These are phyloP conservation scores for Acipenser oxyrinchus DNA, from an alignment of 2,797 vertebrate species.

Conservation along the genomic window DNA sequence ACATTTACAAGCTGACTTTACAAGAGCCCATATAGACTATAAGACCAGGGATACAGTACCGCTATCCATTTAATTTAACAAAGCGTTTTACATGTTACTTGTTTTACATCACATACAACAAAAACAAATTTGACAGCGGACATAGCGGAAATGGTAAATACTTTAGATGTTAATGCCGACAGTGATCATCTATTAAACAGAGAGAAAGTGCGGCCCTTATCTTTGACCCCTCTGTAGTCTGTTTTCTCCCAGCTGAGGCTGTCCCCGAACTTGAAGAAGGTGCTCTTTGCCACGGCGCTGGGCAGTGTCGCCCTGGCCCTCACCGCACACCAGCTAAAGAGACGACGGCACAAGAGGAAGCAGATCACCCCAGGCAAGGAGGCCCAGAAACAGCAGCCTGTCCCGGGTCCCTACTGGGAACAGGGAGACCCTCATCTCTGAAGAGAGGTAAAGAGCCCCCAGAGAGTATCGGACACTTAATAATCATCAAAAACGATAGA, in stretches of 20 bases:
- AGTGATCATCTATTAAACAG: neutral
- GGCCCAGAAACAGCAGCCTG: slow-evolving; percentile 56
- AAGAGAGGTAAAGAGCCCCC: slow-evolving; percentile 72
- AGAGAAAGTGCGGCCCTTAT: neutral
- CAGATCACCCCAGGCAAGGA: slow-evolving; percentile 61
- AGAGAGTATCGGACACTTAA: no score
- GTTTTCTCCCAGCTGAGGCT: slow-evolving; percentile 89
- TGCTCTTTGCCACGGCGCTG: slow-evolving; percentile 90
- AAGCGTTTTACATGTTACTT: neutral
- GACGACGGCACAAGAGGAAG: slow-evolving; percentile 81
- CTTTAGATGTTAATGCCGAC: neutral
- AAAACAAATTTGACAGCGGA: neutral
- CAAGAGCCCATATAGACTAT: no score
- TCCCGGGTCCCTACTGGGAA: slow-evolving; percentile 69
- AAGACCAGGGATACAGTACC: no score
- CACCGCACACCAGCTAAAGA: slow-evolving; percentile 91
- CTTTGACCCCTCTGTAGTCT: slow-evolving; percentile 41
- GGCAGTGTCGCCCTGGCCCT: slow-evolving; percentile 89
- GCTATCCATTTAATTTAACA: no score
- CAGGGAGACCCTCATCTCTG: slow-evolving; percentile 69
- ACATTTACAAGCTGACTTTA: no score
- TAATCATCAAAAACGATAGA: neutral
- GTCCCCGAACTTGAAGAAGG: slow-evolving; percentile 84
- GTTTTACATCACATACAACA: neutral
- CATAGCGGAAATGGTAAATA: neutral